These are phyloP conservation scores for Perognathus longimembris DNA, from an alignment of 2,113 vertebrate species.

Conservation along the genomic window DNA sequence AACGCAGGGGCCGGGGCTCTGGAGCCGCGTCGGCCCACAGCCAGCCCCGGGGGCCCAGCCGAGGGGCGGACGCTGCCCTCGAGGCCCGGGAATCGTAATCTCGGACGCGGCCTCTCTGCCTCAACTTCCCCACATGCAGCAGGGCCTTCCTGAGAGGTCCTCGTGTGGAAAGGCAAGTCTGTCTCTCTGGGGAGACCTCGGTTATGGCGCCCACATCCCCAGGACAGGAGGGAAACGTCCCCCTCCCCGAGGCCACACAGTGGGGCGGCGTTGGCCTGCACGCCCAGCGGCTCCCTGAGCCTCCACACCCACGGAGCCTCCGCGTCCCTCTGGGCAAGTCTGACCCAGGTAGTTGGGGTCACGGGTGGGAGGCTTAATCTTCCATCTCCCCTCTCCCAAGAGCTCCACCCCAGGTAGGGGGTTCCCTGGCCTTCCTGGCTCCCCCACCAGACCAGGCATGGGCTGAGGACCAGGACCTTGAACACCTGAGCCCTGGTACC, in stretches of 20 bases:
- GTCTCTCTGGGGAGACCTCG: not conserved
- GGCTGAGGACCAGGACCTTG: too few relatives aligned
- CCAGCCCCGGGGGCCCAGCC: not conserved
- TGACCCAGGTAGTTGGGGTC: not conserved
- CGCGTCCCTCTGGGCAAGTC: not conserved
- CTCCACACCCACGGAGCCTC: fast-evolving
- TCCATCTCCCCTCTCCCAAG: not conserved
- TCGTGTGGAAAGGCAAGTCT: too few relatives aligned
- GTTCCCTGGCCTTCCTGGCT: not conserved
- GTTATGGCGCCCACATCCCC: not conserved
- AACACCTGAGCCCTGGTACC: not conserved
- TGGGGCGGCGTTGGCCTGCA: not conserved
- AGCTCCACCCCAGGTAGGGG: fast-evolving
- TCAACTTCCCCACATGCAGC: not conserved
- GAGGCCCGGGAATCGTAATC: not conserved
- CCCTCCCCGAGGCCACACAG: slow-evolving; percentile 15
- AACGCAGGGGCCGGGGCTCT: too few relatives aligned
- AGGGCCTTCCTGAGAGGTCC: not conserved
- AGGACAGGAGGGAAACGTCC: not conserved
- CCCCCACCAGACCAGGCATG: not conserved
- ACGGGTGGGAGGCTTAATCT: not conserved
- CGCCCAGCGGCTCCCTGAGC: too few relatives aligned
- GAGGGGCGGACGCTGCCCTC: too few relatives aligned
- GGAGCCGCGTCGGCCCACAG: not conserved
- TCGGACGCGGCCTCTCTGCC: not conserved